Evolutionary conservation across 1,140 invertebrate species (phyloP), one percentile per base, ranked within the genome.

Genomic region (Meloidogyne hapla): DNA sequence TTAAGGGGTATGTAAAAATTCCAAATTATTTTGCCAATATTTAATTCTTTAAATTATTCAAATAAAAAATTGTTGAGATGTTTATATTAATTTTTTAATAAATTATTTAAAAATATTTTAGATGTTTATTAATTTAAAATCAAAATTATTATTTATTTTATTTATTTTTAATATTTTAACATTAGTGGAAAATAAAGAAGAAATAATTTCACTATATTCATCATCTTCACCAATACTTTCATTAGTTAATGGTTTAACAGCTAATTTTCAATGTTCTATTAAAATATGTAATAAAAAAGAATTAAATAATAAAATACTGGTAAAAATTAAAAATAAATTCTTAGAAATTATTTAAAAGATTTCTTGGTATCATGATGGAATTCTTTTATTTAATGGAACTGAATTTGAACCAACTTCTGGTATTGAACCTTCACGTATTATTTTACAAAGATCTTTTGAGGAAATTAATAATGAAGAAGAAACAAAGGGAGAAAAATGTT

Each of bases 321-420:
- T 25, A 64, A 25, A 64, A 25, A 15, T 13, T 65, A 38, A 12
- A 38, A 38, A 69, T 13, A 23, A 62, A 25, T 62, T n/a, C n/a
- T n/a, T n/a, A n/a, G n/a, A n/a, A 38, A 21, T 10, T 69, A 23
- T 21, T 76, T 25, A 68, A 74, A 45, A 81, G 80, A 73, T 81
- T 63, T 28, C 76, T 12, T 81, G 80, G 80, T 81, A 45, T 48
- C 83, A 81, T 67, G 74, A 81, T 48, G 80, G 84, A 64, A 25
- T 81, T 38, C 15, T 83, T 13, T 28, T 81, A 21, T 81, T 81
- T 71, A 81, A 81, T 67, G 80, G 80, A 63, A 81, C 81, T 45
- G 77, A 81, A 64, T 81, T 81, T 80, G 23, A 63, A 28, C 28
- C 81, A 18, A 76, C 81, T 61, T 83, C 80, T 10, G 80, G 80